Percentiles rank a stretch among this genome's conserved stretches.
phyloP scores from a whole-genome alignment of 2,888 invertebrate genomes.

The Nemapogon koenigi region DNA sequence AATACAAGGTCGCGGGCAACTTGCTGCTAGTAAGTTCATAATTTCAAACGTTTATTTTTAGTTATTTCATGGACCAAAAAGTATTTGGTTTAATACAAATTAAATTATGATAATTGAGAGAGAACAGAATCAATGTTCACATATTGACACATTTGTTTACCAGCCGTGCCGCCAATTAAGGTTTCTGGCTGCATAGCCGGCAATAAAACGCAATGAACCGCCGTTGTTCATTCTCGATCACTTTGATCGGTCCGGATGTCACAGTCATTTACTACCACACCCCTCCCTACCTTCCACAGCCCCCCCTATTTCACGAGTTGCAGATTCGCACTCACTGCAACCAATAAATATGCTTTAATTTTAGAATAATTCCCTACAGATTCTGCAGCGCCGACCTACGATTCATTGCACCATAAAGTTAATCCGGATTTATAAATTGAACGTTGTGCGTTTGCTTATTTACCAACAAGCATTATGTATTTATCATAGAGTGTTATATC shows the following conservation, averaged over 20 bases:
- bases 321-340: conserved; percentile 24
- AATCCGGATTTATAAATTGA: conserved; percentile 3
- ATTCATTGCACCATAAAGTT: conserved; percentile 35
- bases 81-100: no score
- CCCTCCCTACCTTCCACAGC: background rate
- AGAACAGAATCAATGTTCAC: no score
- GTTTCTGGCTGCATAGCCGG: background rate
- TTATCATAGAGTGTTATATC: background rate
- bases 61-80: no score
- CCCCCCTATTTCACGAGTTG: background rate
- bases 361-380: conserved; percentile 45
- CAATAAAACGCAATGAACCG: conserved; percentile 9
- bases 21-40: no score
- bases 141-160: no score
- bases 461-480: background rate
- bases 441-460: background rate
- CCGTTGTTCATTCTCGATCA: conserved; percentile 35
- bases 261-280: conserved; percentile 37
- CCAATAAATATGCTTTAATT: conserved; percentile 45
- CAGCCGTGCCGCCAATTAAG: conserved; percentile 7
- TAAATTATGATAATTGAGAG: no score
- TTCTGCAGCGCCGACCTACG: conserved; percentile 23
- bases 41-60: no score
- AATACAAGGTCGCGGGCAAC: no score
- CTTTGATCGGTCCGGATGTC: conserved; percentile 56